phyloP scores from a whole-genome alignment of 2,797 vertebrate species.

The Sciurus vulgaris region DNA sequence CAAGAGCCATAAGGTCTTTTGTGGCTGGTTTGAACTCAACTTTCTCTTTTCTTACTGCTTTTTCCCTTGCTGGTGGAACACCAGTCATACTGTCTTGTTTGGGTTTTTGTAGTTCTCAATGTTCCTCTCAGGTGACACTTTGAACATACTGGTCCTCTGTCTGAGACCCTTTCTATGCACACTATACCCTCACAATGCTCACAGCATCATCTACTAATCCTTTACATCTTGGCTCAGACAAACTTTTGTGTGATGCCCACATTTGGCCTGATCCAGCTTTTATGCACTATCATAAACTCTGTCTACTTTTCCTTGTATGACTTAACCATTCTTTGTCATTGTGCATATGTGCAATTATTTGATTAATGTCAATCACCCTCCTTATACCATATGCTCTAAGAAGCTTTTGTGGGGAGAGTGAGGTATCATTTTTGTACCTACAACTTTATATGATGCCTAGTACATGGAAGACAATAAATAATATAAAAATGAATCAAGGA shows the following conservation, averaged over 20 bases:
- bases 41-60: neutral
- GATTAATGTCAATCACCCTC: neutral
- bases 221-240: constrained; percentile 13
- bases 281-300: neutral
- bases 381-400: neutral
- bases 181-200: neutral
- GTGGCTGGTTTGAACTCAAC: neutral
- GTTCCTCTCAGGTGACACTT: neutral
- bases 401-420: neutral
- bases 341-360: neutral
- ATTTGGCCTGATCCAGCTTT: neutral
- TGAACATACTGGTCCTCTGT: neutral
- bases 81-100: neutral
- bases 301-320: neutral
- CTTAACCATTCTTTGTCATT: neutral
- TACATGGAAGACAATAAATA: neutral
- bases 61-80: neutral
- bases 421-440: constrained; percentile 25
- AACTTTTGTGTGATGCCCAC: neutral
- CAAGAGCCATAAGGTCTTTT: neutral
- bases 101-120: neutral
- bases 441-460: neutral
- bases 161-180: constrained; percentile 7
- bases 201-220: neutral
- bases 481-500: neutral